A percentile compares a stretch with the other conserved stretches of the same genome.
Evolutionary conservation across 2,113 vertebrate genomes (phyloP).

Genomic region (Elephas maximus): DNA sequence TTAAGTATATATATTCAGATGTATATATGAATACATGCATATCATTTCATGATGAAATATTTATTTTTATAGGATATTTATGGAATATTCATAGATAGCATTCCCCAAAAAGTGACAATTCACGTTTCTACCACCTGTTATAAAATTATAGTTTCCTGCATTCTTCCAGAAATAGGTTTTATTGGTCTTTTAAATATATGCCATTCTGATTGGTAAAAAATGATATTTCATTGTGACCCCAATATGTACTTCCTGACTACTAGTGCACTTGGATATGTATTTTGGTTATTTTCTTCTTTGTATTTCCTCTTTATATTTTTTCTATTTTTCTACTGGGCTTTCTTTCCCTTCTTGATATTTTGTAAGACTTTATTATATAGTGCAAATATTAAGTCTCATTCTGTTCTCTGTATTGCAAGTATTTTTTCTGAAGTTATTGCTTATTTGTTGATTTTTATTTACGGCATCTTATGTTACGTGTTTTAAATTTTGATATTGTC

Average conservation of each 20-base stretch:
- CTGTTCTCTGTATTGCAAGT: background rate
- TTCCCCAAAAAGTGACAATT: conserved; percentile 7
- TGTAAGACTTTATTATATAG: background rate
- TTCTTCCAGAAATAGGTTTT: background rate
- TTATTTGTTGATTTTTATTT: background rate
- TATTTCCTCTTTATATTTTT: background rate
- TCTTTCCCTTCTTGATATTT: background rate
- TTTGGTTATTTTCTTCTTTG: background rate
- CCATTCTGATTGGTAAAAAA: background rate
- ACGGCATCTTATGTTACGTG: background rate
- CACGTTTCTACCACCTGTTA: background rate
- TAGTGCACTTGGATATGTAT: background rate
- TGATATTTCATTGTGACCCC: background rate
- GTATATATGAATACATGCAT: background rate
- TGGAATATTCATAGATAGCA: background rate
- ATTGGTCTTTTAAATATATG: background rate
- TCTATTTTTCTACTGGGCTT: background rate
- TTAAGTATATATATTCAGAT: background rate
- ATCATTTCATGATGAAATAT: background rate
- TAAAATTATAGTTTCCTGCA: background rate
- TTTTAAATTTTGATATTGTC: background rate
- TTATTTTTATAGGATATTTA: background rate
- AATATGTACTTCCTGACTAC: background rate
- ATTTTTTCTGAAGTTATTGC: background rate
- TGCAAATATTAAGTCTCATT: background rate